Percentiles rank a stretch among this genome's conserved stretches.
Conservation (phyloP, 2,888 invertebrate species). For the Hipparchia sbordonii region DNA sequence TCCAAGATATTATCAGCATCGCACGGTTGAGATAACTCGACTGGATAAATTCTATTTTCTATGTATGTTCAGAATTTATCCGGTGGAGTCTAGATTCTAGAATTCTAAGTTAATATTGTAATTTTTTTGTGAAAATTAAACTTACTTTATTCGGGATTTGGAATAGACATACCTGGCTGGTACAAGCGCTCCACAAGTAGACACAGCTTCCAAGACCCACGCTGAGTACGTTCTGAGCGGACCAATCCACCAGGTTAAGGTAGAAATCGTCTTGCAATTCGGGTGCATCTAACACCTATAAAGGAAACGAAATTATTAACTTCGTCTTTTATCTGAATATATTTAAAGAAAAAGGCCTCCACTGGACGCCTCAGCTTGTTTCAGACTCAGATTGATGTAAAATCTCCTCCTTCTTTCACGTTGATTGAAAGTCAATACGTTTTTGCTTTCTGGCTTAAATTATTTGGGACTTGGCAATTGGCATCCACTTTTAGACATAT, state of each 20-base stretch:
- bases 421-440: no score
- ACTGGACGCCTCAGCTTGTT: no score
- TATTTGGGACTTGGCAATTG: no score
- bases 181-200: slow-evolving; percentile 99
- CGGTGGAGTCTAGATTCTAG: background rate
- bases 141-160: background rate
- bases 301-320: slow-evolving; percentile 20
- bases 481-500: no score
- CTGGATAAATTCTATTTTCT: background rate
- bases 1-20: background rate
- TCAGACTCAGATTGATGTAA: no score
- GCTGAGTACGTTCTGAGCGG: slow-evolving; percentile 98
- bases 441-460: no score
- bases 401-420: no score
- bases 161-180: slow-evolving; percentile 88
- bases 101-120: background rate
- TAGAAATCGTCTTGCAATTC: slow-evolving; percentile 99
- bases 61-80: no score
- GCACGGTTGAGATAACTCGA: slow-evolving; percentile 1
- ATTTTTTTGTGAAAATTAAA: background rate
- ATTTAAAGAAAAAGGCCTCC: no score
- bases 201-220: slow-evolving; percentile 99
- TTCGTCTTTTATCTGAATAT: no score
- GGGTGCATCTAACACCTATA: slow-evolving; percentile 92
- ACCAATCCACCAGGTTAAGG: slow-evolving; percentile 99